These are phyloP conservation scores for Bubo blakistoni DNA, from an alignment of 2,113 vertebrate genomes.

Conservation along the genomic window DNA sequence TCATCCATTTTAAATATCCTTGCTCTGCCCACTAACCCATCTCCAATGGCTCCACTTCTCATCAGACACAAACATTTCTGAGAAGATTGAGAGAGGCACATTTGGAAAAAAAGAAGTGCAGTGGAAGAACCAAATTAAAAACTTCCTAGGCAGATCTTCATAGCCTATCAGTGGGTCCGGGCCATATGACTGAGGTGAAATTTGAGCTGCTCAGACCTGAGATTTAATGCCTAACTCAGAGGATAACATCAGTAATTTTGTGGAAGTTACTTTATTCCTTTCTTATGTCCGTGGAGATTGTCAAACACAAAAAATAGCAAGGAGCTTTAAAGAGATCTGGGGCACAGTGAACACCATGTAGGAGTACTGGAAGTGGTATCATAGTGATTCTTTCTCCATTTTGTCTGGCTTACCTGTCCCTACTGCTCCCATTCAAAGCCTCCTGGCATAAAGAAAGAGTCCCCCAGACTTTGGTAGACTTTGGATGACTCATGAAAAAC, in stretches of 20 bases:
- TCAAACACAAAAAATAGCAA: background rate
- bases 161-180: background rate
- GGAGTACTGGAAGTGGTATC: background rate
- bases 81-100: background rate
- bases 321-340: background rate
- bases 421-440: background rate
- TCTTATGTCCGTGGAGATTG: background rate
- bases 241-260: background rate
- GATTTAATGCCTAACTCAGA: background rate
- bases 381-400: background rate
- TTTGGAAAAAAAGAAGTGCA: background rate
- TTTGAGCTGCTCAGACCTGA: background rate
- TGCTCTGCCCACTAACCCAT: background rate
- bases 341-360: background rate
- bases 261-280: background rate
- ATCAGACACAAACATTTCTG: background rate
- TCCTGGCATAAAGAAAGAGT: background rate
- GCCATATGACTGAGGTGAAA: background rate
- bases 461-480: background rate
- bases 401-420: background rate
- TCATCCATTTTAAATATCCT: background rate
- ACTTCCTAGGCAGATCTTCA: background rate
- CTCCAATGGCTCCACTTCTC: background rate
- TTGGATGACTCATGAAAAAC: background rate
- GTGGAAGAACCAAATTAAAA: background rate